These are phyloP conservation scores for Protobothrops flavoviridis DNA, from an alignment of 2,113 vertebrate genomes.

Conservation along the genomic window DNA sequence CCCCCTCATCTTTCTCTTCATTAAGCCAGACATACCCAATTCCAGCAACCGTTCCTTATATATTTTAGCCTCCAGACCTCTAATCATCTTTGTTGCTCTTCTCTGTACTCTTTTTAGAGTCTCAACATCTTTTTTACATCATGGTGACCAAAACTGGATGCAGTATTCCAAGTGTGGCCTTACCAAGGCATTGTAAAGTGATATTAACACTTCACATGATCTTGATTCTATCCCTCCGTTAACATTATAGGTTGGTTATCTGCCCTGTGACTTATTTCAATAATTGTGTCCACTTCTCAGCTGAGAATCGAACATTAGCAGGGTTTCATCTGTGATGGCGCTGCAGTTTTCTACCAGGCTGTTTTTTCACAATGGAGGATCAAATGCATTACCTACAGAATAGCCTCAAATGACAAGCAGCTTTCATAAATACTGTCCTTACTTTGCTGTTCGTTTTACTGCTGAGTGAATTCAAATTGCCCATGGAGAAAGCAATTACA, in stretches of 20 bases:
- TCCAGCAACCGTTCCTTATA: no score
- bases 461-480: background rate
- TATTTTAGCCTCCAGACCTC: no score
- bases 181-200: no score
- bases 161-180: no score
- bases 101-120: no score
- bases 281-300: background rate
- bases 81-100: no score
- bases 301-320: background rate
- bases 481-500: constrained; percentile 3
- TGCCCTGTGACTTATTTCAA: background rate
- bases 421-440: background rate
- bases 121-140: no score
- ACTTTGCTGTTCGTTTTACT: background rate
- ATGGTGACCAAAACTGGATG: no score
- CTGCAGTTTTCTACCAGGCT: background rate
- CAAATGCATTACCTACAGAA: background rate
- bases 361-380: background rate
- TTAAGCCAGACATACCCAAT: no score
- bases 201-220: no score
- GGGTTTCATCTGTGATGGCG: background rate
- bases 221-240: no score
- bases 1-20: no score
- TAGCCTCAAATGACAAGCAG: background rate
- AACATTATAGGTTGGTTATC: background rate